These are phyloP conservation scores for Platyscapa corneri DNA, from an alignment of 1,140 invertebrate genomes.

Conservation along the genomic window DNA sequence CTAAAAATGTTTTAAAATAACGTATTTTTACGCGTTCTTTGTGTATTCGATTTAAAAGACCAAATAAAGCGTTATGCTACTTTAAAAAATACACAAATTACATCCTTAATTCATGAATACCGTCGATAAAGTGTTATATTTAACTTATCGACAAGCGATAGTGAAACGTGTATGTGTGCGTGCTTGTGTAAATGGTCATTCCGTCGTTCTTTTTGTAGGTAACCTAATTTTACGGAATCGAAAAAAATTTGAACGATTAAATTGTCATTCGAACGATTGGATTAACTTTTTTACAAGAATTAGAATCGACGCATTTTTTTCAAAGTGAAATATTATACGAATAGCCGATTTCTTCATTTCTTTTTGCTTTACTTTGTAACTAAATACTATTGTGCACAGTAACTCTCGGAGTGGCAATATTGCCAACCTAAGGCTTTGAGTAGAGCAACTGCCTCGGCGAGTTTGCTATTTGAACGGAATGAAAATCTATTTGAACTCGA, in stretches of 20 bases:
- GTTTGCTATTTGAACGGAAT: neutral
- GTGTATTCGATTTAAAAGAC: neutral
- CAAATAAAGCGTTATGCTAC: no score
- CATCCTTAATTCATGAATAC: neutral
- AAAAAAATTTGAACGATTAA: neutral
- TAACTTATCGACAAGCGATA: constrained; percentile 23
- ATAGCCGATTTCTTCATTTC: no score
- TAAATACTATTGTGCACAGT: neutral
- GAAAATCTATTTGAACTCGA: neutral
- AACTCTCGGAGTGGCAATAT: neutral
- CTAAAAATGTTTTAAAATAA: no score
- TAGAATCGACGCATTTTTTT: no score
- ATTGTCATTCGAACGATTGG: no score
- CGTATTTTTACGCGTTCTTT: neutral
- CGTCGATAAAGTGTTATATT: constrained; percentile 17
- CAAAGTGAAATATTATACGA: no score
- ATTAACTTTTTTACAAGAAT: no score
- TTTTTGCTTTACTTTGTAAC: neutral
- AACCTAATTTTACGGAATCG: neutral
- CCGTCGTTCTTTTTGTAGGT: neutral
- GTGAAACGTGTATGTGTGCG: neutral
- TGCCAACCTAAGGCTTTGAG: neutral
- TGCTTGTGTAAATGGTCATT: no score
- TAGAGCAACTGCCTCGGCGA: neutral
- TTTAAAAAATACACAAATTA: neutral